These are phyloP conservation scores for Mythimna impura DNA, from an alignment of 2,888 invertebrate genomes.

Conservation along the genomic window DNA sequence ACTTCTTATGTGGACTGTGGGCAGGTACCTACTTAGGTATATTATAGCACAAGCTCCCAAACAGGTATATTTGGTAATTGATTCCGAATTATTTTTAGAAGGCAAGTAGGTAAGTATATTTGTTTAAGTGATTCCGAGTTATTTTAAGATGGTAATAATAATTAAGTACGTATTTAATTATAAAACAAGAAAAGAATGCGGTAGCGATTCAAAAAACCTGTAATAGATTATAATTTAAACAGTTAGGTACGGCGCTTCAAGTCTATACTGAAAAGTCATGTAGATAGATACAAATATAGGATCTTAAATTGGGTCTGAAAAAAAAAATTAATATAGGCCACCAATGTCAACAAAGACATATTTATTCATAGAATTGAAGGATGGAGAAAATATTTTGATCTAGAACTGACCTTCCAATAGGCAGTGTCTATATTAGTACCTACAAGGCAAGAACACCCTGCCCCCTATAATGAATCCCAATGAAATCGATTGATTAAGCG, in stretches of 20 bases:
- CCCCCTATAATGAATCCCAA: slow-evolving; percentile 62
- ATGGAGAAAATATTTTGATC: slow-evolving; percentile 2
- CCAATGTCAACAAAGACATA: not conserved
- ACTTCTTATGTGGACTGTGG: not conserved
- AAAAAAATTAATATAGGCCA: not conserved
- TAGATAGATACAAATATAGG: not conserved
- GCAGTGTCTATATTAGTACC: slow-evolving; percentile 20
- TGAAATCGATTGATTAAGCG: slow-evolving; percentile 67
- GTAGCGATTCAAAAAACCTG: slow-evolving; percentile 27
- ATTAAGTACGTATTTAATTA: slow-evolving; percentile 1
- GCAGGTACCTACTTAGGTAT: not conserved
- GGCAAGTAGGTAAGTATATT: no score
- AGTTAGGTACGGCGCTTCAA: not conserved
- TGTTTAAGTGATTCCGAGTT: not conserved
- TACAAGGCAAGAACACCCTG: slow-evolving; percentile 28
- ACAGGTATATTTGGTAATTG: not conserved
- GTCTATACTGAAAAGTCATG: not conserved
- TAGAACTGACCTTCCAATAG: slow-evolving; percentile 12
- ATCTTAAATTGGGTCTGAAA: not conserved
- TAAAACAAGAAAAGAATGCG: slow-evolving; percentile 40
- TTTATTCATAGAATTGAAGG: slow-evolving; percentile 5
- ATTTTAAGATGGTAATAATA: not conserved
- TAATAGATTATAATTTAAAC: not conserved
- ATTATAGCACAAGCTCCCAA: not conserved
- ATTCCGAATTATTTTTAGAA: slow-evolving; percentile 8